Percentiles rank a stretch among this genome's conserved stretches.
phyloP scores from a whole-genome alignment of 2,113 vertebrate species.

The Butorides virescens region DNA sequence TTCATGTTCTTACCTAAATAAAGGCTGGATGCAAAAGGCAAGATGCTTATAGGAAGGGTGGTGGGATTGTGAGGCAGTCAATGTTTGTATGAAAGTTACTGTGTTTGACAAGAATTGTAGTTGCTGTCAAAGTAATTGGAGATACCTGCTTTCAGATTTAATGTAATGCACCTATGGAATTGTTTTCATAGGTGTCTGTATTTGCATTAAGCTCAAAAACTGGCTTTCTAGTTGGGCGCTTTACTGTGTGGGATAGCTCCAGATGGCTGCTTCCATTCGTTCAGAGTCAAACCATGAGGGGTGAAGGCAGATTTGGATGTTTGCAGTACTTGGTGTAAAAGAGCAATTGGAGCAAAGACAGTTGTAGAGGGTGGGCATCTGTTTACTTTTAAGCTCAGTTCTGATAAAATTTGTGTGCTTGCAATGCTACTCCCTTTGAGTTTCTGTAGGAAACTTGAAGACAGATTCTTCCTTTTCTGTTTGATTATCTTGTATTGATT shows the following conservation, averaged over 20 bases:
- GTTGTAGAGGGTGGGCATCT: background rate
- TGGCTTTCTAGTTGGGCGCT: background rate
- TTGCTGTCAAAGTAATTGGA: background rate
- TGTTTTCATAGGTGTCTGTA: fast-evolving
- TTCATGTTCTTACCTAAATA: background rate
- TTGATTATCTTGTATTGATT: background rate
- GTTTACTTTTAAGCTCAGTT: background rate
- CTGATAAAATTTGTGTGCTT: background rate
- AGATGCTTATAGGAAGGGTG: background rate
- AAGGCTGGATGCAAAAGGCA: background rate
- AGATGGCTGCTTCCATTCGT: background rate
- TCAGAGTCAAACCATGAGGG: fast-evolving
- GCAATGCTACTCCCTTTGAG: background rate
- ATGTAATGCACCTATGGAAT: background rate
- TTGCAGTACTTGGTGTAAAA: background rate
- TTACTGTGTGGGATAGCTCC: background rate
- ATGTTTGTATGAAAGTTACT: background rate
- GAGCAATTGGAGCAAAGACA: background rate
- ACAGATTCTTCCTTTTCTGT: background rate
- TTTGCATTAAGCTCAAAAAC: background rate
- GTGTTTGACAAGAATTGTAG: background rate
- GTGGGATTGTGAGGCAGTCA: background rate
- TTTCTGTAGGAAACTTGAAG: background rate
- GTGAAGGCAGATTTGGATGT: background rate
- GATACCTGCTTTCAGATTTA: too few relatives aligned